Conservation (phyloP, 2,888 invertebrate genomes). For the Frankliniella intonsa region DNA sequence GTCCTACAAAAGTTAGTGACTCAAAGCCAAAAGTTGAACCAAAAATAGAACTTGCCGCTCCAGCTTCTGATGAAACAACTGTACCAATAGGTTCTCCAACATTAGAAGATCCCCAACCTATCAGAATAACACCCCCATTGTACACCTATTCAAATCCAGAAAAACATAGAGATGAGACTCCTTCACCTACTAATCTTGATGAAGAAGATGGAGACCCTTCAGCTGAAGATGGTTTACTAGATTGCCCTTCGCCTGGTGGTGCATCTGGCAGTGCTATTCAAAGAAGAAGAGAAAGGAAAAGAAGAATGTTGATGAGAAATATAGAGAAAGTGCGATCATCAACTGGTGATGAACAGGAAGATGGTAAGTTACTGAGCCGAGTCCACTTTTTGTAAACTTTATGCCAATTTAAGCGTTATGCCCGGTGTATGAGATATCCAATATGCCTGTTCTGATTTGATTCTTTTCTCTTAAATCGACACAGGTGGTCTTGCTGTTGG, state of each 20-base stretch:
- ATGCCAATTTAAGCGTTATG: too few species aligned
- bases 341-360: conserved; percentile 9
- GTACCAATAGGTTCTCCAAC: conserved; percentile 38
- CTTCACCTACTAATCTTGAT: conserved; percentile 43
- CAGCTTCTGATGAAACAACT: neutral
- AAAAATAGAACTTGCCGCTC: neutral
- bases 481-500: conserved; percentile 1
- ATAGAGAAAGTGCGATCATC: neutral
- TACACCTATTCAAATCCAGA: conserved; percentile 75
- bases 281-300: neutral
- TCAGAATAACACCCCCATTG: conserved; percentile 66
- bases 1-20: neutral
- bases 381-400: neutral
- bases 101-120: conserved; percentile 59
- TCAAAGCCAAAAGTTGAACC: neutral
- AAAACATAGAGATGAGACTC: conserved; percentile 53
- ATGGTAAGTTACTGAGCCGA: neutral
- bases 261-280: conserved; percentile 45
- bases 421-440: too few species aligned
- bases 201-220: conserved; percentile 36
- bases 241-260: conserved; percentile 41
- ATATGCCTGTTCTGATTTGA: neutral
- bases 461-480: neutral
- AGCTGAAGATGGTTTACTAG: neutral
- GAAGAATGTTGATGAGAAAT: conserved; percentile 12